Evolutionary conservation across 2,797 vertebrate species (phyloP), one percentile per base, ranked within the genome.

Genomic region (Valencia hispanica): DNA sequence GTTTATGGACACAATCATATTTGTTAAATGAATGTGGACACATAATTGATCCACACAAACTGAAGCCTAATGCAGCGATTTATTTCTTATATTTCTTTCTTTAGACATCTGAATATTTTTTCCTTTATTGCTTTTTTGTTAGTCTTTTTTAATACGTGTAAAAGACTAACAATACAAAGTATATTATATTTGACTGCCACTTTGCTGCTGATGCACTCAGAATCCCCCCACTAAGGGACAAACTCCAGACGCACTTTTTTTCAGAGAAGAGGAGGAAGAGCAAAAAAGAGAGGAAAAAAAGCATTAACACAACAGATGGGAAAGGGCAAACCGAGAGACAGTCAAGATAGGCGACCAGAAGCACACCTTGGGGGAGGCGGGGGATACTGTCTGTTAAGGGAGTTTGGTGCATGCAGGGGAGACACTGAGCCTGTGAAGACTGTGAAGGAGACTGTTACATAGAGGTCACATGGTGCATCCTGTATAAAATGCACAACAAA

Each of bases 391-490:
- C 72, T 84, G 63, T 39, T 48, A 51, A 68, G 45, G 45, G 72
- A 75, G 48, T 36, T 53, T 76, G 68, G 78, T 83, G 68, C 78
- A 78, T 25, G 11, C 68, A 81, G 61, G 79, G 53, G 75, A 84
- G 77, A 80, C 72, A 55, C 47, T 65, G 66, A 73, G 47, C n/a
- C n/a, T n/a, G 73, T 47, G 25, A 77, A 34, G 45, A 57, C 43
- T 53, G 27, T 61, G 36, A 51, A 78, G 73, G 68, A n/a, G 68
- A 30, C 14, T 65, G 70, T 59, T 71, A 59, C 75, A 70, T 48
- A 48, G 72, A 41, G 61, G 70, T 73, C 47, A 72, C 75, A 82
- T 83, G 5, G 9, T 55, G 25, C 27, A 79, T 85, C 1, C 30
- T 57, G 47, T 20, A 63, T 59, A 36, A 41, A 79, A 78, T 55